Evolutionary conservation across 2,113 vertebrate genomes (phyloP).

Genomic region (Alaudala cheleensis): DNA sequence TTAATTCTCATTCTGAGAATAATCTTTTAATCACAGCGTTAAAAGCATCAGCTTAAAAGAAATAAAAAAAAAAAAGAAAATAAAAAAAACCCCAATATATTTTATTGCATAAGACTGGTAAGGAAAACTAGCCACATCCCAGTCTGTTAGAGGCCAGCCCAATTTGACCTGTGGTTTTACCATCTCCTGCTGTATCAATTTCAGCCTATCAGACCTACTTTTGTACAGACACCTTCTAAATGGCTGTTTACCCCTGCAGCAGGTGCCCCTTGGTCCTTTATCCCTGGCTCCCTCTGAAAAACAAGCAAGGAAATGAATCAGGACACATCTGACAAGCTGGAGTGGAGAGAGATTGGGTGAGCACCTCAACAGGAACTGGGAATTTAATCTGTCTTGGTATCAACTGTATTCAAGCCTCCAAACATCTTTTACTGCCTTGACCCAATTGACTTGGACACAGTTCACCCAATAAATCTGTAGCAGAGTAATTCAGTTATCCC

Average conservation of each 20-base stretch:
- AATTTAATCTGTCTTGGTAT: conserved; percentile 5
- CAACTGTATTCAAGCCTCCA: neutral
- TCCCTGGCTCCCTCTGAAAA: neutral
- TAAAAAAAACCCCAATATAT: neutral
- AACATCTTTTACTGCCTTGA: neutral
- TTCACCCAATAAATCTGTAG: neutral
- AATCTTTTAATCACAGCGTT: neutral
- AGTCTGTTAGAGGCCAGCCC: neutral
- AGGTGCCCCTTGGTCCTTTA: neutral
- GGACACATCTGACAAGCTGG: neutral
- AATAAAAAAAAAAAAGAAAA: neutral
- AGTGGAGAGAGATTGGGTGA: neutral
- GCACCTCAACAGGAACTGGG: neutral
- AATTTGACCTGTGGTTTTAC: neutral
- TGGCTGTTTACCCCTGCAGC: neutral
- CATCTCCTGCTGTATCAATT: neutral
- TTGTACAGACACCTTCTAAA: neutral
- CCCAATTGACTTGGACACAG: neutral
- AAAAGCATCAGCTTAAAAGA: neutral
- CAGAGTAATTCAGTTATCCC: neutral
- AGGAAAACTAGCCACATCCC: neutral
- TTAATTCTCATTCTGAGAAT: neutral
- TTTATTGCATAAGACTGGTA: neutral
- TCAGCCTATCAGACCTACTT: neutral
- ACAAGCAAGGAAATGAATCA: conserved; percentile 3